Base-by-base conservation (phyloP, 1,140 invertebrate genomes). In the Pseudachorutes palmiensis region DNA sequence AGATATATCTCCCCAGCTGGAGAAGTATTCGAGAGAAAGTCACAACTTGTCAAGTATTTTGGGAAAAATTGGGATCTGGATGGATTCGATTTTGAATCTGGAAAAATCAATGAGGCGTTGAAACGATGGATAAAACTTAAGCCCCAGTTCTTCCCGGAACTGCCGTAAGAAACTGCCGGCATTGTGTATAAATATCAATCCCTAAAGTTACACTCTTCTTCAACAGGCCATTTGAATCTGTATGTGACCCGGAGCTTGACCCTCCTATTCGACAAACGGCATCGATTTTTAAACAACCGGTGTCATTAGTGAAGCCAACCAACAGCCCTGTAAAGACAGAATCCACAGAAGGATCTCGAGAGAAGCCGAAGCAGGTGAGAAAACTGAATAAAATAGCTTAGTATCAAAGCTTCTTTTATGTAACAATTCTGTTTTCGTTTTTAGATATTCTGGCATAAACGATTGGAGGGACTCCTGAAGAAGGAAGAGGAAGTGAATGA, bases 211-310 rank as follows among this genome's bases (percentile, higher is more conserved):
- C 9, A 45, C 9, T 12, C 9, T 45, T 12, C 19, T 12, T 45
- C 19, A 45, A 45, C 24, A 55, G 51, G 5, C 14, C 12, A 19
- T 12, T 24, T 12, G 51, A 14, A 24, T 19, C 51, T 55, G 12
- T 55, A 55, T 55, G 24, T 24, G 51, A 55, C 51, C 24, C 51
- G 24, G 12, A 14, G 14, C 24, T 55, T 5, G 51, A 19, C 24
- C 51, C 51, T 16, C 51, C 51, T 24, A 12, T 55, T 55, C 51
- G 51, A 5, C 51, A 55, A 24, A 55, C 51, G 24, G 51, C 51
- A 55, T 55, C 51, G 12, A 55, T 55, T 16, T 55, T 55, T 55
- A 55, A 55, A 55, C 51, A 55, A 22, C 24, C 51, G 12, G 51
- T 55, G 12, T 19, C 51, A 5, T 14, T 55, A 26, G 51, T 55